phyloP scores from a whole-genome alignment of 2,888 invertebrate species.

The Girardia tigrina region DNA sequence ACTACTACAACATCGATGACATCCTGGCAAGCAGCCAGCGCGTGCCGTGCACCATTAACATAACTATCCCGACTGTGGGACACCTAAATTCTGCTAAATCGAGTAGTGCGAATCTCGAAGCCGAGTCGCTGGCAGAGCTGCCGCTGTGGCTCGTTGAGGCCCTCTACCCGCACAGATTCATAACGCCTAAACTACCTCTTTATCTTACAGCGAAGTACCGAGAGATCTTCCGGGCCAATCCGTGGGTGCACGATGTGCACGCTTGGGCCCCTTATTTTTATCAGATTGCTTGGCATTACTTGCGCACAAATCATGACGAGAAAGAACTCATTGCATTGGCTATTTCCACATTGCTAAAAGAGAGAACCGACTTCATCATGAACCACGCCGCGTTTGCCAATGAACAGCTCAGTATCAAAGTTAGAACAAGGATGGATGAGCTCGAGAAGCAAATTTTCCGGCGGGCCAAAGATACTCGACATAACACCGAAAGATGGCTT shows the following conservation, averaged over 20 bases:
- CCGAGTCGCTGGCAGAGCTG: background rate
- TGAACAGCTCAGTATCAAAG: background rate
- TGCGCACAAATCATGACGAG: background rate
- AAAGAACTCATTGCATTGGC: background rate
- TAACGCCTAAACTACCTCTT: background rate
- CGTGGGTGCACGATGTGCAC: background rate
- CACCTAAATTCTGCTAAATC: background rate
- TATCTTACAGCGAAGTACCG: background rate
- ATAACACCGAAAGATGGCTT: background rate
- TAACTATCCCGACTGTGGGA: background rate
- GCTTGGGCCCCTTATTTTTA: background rate
- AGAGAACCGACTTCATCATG: no score
- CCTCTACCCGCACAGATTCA: background rate
- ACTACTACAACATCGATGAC: constrained; percentile 21
- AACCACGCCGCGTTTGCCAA: background rate
- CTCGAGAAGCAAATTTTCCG: background rate
- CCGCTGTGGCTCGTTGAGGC: constrained; percentile 12
- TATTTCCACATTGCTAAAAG: background rate
- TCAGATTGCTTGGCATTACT: background rate
- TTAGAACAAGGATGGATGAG: background rate
- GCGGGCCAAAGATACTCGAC: background rate
- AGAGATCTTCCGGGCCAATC: background rate
- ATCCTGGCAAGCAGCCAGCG: background rate
- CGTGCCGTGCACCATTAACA: background rate
- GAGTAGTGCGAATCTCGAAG: background rate